Base-by-base conservation (phyloP, 2,888 invertebrate genomes). In the Endotricha flammealis region DNA sequence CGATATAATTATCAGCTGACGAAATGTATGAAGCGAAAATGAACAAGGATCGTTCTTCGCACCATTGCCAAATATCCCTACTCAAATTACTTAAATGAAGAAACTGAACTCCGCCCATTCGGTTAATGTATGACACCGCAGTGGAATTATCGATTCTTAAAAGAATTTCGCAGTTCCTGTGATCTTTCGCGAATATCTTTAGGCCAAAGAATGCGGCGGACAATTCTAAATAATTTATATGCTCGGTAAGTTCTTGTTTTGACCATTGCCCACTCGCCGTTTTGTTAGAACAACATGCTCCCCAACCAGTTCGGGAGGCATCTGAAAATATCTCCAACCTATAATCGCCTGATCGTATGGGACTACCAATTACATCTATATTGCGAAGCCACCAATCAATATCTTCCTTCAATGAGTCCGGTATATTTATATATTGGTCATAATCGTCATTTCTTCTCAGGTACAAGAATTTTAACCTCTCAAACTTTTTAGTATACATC, bases 11-110 rank as follows among this genome's bases (percentile, higher is more conserved):
- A 3, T 30, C 28, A 3, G 3, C 2, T 6, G n/a, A n/a, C n/a
- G n/a, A n/a, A n/a, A n/a, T n/a, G n/a, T n/a, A n/a, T n/a, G n/a
- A n/a, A 1, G 35, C 32, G 9, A 22, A 31, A 1, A 35, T 11
- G 7, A 14, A 12, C 4, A 42, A 11, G 1, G 23, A 20, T 9
- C 31, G 23, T 3, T 7, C 12, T n/a, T 42, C 39, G 17, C 39
- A 42, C 34, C 34, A 42, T 14, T 39, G 33, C 39, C 39, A 42
- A 1, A 39, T 29, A 8, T 31, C 14, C 16, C 16, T 29, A 1
- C 31, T 12, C 4, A 42, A 1, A n/a, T 34, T 7, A 9, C 28
- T 29, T 1, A 40, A 23, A 10, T 36, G 36, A n/a, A 27, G 29
- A 13, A 12, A 36, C 10, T 36, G 32, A 1, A 36, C 25, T 29